Evolutionary conservation across 2,888 invertebrate species (phyloP), one percentile per base, ranked within the genome.

Genomic region (Blomia tropicalis): DNA sequence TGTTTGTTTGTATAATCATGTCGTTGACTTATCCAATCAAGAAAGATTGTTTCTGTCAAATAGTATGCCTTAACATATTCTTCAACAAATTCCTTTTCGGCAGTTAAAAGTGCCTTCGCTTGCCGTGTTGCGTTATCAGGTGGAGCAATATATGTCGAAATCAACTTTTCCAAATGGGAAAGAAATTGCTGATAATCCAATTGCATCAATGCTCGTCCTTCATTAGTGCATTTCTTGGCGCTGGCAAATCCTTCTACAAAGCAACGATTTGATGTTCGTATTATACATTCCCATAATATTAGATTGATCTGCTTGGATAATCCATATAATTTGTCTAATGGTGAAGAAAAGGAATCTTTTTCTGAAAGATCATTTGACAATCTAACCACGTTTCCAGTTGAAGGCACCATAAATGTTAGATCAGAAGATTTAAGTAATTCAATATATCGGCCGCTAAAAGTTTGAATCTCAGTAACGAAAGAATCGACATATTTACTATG

Each of bases 141-240:
- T 31, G 11, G 14, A 25, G 11, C 3, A 27, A 27, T 29, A 11
- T 27, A 56, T 2, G 31, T 2, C 44, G 82, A 81, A 0, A 90
- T 85, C 61, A 93, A 82, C 70, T 85, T 83, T 74, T 95, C 92
- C 59, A 90, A 78, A 72, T 93, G 91, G 25, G 87, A 83, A 68
- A 91, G 81, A 66, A 95, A 82, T 73, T 96, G 95, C 5, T 91
- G 87, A 71, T 91, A 95, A 77, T 98, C 98, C 25, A 98, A 77
- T 72, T 95, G 95, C 96, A 98, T 98, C 11, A 98, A 75, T 0
- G 92, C 96, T 43, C 98, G 77, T 0, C 98, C 98, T 27, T 91
- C 95, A 69, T 91, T 90, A 0, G 91, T 86, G 75, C 98, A 98
- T 73, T 90, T 92, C 66, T 85, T 88, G 0, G 88, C 86, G 70